Evolutionary conservation across 2,888 invertebrate species (phyloP).

Genomic region (Pemphredon lugubris): DNA sequence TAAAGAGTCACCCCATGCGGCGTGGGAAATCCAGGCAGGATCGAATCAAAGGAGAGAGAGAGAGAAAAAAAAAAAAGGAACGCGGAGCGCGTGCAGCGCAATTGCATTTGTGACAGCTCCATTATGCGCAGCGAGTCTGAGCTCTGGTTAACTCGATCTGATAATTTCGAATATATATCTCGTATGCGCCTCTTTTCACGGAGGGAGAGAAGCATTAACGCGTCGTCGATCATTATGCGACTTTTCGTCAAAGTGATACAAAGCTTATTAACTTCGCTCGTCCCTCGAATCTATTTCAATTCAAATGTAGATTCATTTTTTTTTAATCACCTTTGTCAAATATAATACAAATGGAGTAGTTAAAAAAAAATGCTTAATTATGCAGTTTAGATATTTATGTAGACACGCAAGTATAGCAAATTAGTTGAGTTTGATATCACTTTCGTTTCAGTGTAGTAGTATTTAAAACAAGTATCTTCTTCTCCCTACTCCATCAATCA

Average conservation of each 20-base stretch:
- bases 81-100: conserved; percentile 45
- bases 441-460: too few species aligned
- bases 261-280: too few species aligned
- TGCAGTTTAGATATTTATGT: too few species aligned
- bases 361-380: too few species aligned
- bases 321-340: too few species aligned
- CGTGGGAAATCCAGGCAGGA: conserved; percentile 75
- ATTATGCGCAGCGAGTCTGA: conserved; percentile 59
- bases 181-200: conserved; percentile 45
- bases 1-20: conserved; percentile 63
- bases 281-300: too few species aligned
- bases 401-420: too few species aligned
- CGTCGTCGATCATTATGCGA: background rate
- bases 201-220: conserved; percentile 7
- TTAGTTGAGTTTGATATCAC: too few species aligned
- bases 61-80: conserved; percentile 64
- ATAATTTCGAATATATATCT: conserved; percentile 51
- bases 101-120: conserved; percentile 68
- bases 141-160: conserved; percentile 69
- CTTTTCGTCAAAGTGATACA: conserved; percentile 11
- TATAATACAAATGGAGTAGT: too few species aligned
- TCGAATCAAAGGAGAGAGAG: conserved; percentile 50
- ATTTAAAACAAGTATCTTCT: too few species aligned
- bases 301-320: too few species aligned
- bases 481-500: too few species aligned